Base-by-base conservation (phyloP, 2,888 invertebrate species). In the Palloptera scutellata region DNA sequence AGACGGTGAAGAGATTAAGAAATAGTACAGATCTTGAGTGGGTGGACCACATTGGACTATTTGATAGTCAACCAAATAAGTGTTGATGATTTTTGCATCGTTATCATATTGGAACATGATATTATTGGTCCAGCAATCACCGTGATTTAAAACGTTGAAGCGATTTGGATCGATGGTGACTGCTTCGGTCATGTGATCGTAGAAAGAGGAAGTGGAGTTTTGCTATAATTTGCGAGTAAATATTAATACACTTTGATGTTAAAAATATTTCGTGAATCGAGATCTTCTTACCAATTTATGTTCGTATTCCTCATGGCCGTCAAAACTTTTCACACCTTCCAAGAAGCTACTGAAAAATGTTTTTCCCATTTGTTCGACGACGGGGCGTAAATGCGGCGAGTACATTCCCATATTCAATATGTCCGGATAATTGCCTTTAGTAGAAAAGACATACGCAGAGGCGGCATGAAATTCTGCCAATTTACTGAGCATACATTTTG, bases 391-490 rank as follows among this genome's bases (percentile, higher is more conserved):
- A 10, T 69, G 58, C 15, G 74, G 72, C 0, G 60, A 52, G 20
- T 71, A 73, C 1, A 68, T 13, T 20, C 73, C 71, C 5, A 41
- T 52, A 19, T 70, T 51, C 17, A 70, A 73, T 1, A 61, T 42
- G 0, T 58, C 10, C 0, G 73, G 75, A 59, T 74, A 78, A 5
- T 68, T 58, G 5, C 77, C 79, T 43, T 72, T 67, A 4, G 30
- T 30, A 30, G 30, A 2, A 30, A 30, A 30, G 30, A 30, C 30
- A 30, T 6, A 30, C 1, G 78, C 75, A 0, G 81, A 81, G 1
- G 78, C 79, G 0, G 82, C 82, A 76, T 83, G 82, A 68, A 81
- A 81, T 63, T 83, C 71, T 1, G 81, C 81, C 40, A 83, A 40
- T 55, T 82, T 83, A 17, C 74, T 72, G 1, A 83, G 70, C 0